Evolutionary conservation across 2,888 invertebrate species (phyloP), one percentile per base, ranked within the genome.

Genomic region (Scaptomyza reducta): DNA sequence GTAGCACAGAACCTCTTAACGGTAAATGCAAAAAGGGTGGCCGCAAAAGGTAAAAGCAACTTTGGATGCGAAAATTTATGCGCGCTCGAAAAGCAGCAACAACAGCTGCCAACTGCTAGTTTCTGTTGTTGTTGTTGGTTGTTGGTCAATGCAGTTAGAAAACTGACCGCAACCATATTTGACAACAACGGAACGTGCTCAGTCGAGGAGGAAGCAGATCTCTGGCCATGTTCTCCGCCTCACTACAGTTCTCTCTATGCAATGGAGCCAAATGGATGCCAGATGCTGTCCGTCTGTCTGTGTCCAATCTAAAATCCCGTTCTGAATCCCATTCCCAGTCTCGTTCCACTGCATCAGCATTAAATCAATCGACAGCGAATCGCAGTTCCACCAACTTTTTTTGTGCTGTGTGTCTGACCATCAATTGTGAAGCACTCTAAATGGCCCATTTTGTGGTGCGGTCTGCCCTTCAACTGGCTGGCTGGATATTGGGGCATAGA

Each of bases 91-190:
- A 56, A 44, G 51, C 66, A 59, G 60, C 65, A 33, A 14, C 61
- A 44, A 18, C 59, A 35, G 55, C 62, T 60, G 66, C 64, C 54
- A 49, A 33, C 29, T 49, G 7, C 27, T 27, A 42, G 50, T 16
- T 13, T 14, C 42, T 53, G 46, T 46, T 35, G 42, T 47, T 50
- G 58, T 27, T 29, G 46, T 35, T 44, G 71, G 58, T 46, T 57
- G 47, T 29, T 57, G 61, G 62, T 42, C 67, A 64, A 49, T 69
- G 66, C 73, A 58, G 70, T 67, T 77, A 58, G 74, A 68, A 78
- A 83, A 86, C 78, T 83, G 83, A 86, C 83, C 83, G 74, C 83
- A 80, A 72, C 83, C 86, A 83, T 86, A 83, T 83, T 86, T 83
- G 83, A 86, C 83, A 86, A 73, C 69, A 63, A 74, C 57, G 74